Conservation (phyloP, 2,797 vertebrate species). For the Acestrorhynchus altus region DNA sequence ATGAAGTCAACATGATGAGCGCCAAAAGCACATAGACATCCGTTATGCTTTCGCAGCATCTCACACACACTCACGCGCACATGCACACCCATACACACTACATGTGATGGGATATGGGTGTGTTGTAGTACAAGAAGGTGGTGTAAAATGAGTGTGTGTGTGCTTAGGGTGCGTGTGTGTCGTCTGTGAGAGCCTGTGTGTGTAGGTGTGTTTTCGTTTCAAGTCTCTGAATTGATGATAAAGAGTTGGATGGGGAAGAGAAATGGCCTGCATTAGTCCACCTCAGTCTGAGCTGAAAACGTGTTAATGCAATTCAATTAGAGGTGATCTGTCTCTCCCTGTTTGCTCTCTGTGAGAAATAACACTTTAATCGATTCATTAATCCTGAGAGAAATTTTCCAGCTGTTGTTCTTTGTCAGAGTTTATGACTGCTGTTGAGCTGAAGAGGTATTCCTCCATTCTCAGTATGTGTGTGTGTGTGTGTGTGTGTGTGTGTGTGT, state of each 20-base stretch:
- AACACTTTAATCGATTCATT: conserved; percentile 43
- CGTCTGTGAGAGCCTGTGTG: too few species aligned
- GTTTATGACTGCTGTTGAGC: conserved; percentile 33
- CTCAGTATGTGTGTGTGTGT: neutral
- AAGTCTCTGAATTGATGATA: neutral
- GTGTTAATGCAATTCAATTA: conserved; percentile 49
- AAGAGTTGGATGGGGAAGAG: neutral
- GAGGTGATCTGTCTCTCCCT: conserved; percentile 27
- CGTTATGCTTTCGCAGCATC: neutral
- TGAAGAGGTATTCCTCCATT: conserved; percentile 18
- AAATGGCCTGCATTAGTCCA: conserved; percentile 24
- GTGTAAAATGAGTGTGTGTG: too few species aligned
- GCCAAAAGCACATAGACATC: conserved; percentile 18
- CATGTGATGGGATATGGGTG: neutral
- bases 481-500: conserved; percentile 10
- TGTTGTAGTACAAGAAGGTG: neutral
- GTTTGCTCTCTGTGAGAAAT: conserved; percentile 33
- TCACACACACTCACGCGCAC: neutral
- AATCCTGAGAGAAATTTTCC: conserved; percentile 30
- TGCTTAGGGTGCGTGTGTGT: neutral
- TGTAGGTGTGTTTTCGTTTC: neutral
- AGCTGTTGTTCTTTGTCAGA: conserved; percentile 28
- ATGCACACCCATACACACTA: neutral
- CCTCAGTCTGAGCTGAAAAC: conserved; percentile 41
- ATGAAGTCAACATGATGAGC: conserved; percentile 34